Evolutionary conservation across 2,797 vertebrate species (phyloP), one percentile per base, ranked within the genome.

Genomic region (Poeciliopsis infans): DNA sequence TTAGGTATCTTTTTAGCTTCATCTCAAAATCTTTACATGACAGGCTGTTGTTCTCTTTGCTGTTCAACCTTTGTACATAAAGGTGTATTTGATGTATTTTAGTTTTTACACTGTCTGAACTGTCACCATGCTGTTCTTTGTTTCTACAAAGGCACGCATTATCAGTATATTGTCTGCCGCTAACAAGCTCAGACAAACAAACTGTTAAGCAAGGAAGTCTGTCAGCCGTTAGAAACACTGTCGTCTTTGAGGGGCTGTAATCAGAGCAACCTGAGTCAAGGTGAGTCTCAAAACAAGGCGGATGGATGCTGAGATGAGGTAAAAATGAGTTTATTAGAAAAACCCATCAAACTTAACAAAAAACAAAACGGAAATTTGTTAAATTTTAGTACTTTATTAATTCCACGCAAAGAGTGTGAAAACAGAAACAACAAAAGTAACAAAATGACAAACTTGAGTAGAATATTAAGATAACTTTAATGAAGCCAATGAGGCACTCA

Each of bases 201-300:
- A 85, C 80, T 74, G 36, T 53, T 86, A 90, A 92, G 86, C 79
- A 78, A 89, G 85, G 90, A 87, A 93, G 85, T 85, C 79, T 92
- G 83, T 84, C 85, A 92, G 92, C 84, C 92, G 88, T 93, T 95
- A 94, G 94, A 95, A 95, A 95, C 94, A 92, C 89, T 88, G 85
- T 84, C 85, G 94, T 94, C 93, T 94, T 95, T 93, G 92, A 94
- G 94, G 91, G 91, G 81, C 92, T 83, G 96, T 96, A 96, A 95
- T 95, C 95, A 94, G 92, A 95, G 95, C 92, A 96, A 96, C 95
- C 74, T 87, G 92, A 91, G 85, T 88, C 70, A 87, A 96, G 95
- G 93, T 95, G 93, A 95, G 82, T 88, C 94, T 94, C 84, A 86
- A 88, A 94, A 92, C 89, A 79, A 92, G 91, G 90, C 88, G 74